A percentile compares a stretch with the other conserved stretches of the same genome.
Conservation (phyloP, 2,113 vertebrate species). For the Naja naja region DNA sequence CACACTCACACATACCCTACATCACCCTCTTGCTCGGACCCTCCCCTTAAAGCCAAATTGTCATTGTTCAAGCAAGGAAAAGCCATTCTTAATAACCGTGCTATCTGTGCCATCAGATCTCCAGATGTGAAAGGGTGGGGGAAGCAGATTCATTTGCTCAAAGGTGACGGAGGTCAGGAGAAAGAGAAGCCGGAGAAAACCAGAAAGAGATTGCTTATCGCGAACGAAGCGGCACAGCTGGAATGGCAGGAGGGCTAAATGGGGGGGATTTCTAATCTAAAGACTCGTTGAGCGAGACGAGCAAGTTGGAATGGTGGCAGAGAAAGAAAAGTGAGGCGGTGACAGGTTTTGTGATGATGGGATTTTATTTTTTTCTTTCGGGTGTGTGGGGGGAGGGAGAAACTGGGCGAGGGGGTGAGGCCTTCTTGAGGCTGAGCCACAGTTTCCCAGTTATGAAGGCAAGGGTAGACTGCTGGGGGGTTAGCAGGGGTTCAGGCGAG, state of each 20-base stretch:
- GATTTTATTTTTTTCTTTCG: neutral
- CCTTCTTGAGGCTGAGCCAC: neutral
- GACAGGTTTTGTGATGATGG: neutral
- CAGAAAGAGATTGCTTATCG: constrained; percentile 62
- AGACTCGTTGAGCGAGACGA: constrained; percentile 55
- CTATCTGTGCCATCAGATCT: constrained; percentile 60
- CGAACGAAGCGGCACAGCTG: constrained; percentile 60
- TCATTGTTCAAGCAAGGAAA: constrained; percentile 60
- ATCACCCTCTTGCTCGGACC: constrained; percentile 19
- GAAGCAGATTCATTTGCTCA: constrained; percentile 61
- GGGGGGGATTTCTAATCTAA: constrained; percentile 50
- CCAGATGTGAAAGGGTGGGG: constrained; percentile 27
- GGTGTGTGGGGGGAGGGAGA: too few relatives aligned
- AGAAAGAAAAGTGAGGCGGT: constrained; percentile 48
- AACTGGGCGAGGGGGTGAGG: neutral
- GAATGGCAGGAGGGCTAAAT: constrained; percentile 58
- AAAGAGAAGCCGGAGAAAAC: constrained; percentile 55
- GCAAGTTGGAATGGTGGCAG: constrained; percentile 37
- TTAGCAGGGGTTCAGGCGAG: too few relatives aligned
- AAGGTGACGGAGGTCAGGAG: constrained; percentile 59
- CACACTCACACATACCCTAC: too few relatives aligned
- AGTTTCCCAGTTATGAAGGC: too few relatives aligned
- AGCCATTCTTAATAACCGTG: constrained; percentile 60
- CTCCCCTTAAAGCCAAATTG: constrained; percentile 55
- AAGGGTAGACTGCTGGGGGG: too few relatives aligned